Percentiles rank a stretch among this genome's conserved stretches.
phyloP scores from a whole-genome alignment of 2,888 invertebrate species.

The Ormyrus rosae region DNA sequence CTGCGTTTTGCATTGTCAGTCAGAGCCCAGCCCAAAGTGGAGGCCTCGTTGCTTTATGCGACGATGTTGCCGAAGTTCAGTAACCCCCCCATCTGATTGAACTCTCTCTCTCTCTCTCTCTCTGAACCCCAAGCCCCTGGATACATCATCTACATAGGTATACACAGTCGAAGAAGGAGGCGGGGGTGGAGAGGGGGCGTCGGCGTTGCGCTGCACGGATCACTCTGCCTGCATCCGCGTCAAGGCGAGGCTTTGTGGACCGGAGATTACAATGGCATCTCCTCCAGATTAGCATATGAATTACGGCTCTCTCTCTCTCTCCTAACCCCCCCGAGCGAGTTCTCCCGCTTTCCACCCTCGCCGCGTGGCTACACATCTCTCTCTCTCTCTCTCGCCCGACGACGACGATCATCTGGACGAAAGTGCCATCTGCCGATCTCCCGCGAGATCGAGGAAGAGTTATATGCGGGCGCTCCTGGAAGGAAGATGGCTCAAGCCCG shows the following conservation, averaged over 20 bases:
- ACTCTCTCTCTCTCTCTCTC: constrained; percentile 60
- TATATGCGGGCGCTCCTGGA: constrained; percentile 49
- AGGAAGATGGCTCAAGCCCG: constrained; percentile 22
- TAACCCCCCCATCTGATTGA: constrained; percentile 68
- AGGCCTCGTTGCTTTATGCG: constrained; percentile 53
- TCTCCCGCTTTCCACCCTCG: constrained; percentile 5
- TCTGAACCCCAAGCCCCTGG: constrained; percentile 45
- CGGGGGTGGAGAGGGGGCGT: constrained; percentile 30
- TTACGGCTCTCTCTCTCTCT: constrained; percentile 64
- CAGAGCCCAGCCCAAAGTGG: constrained; percentile 40
- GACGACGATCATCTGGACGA: constrained; percentile 1
- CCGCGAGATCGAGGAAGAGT: constrained; percentile 49
- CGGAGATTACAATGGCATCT: constrained; percentile 76
- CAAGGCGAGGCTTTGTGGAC: constrained; percentile 74
- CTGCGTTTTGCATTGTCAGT: constrained; percentile 43
- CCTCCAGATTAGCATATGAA: constrained; percentile 75
- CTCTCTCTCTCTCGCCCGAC: background rate
- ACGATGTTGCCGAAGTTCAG: constrained; percentile 67
- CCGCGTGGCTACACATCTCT: constrained; percentile 60
- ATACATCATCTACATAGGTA: constrained; percentile 68
- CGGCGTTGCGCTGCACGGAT: constrained; percentile 63
- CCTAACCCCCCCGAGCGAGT: background rate
- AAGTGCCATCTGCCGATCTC: constrained; percentile 51
- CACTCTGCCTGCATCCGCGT: constrained; percentile 71
- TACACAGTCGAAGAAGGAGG: constrained; percentile 54